These are phyloP conservation scores for Crioceris asparagi DNA, from an alignment of 2,888 invertebrate species.

Conservation along the genomic window DNA sequence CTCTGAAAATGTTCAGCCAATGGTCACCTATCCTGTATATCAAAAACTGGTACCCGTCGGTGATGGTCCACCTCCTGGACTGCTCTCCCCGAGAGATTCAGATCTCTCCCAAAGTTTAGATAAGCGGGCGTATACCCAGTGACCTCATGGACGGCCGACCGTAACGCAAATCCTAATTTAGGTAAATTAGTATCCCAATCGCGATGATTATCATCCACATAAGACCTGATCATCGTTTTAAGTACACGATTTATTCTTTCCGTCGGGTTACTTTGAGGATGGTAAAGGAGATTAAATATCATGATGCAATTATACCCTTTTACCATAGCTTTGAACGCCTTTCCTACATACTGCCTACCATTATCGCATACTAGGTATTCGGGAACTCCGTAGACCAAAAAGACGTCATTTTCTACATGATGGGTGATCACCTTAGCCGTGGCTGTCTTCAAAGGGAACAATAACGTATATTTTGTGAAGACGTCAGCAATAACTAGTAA, in stretches of 20 bases:
- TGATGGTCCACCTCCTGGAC: neutral
- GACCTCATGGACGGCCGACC: slow-evolving; percentile 1
- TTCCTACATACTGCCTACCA: slow-evolving; percentile 3
- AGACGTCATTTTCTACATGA: slow-evolving; percentile 3
- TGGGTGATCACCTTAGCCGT: neutral
- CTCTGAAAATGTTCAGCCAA: slow-evolving; percentile 2
- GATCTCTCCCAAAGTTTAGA: slow-evolving; percentile 2
- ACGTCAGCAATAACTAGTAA: slow-evolving; percentile 1
- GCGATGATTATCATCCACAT: no score
- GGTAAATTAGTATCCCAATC: no score
- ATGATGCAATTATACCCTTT: no score
- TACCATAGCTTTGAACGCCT: slow-evolving; percentile 1
- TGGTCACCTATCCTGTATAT: neutral
- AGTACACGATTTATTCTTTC: no score
- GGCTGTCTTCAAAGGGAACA: slow-evolving; percentile 3
- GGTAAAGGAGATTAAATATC: no score
- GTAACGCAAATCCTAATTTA: no score
- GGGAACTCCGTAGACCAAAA: slow-evolving; percentile 6
- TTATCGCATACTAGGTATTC: slow-evolving; percentile 5
- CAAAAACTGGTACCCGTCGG: neutral
- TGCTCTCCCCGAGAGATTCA: neutral
- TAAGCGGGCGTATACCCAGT: slow-evolving; percentile 3
- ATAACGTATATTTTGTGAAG: slow-evolving; percentile 4
- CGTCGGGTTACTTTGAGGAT: no score
- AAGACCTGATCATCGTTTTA: no score